Base-by-base conservation (phyloP, 2,888 invertebrate genomes). In the Brachylomia viminalis region DNA sequence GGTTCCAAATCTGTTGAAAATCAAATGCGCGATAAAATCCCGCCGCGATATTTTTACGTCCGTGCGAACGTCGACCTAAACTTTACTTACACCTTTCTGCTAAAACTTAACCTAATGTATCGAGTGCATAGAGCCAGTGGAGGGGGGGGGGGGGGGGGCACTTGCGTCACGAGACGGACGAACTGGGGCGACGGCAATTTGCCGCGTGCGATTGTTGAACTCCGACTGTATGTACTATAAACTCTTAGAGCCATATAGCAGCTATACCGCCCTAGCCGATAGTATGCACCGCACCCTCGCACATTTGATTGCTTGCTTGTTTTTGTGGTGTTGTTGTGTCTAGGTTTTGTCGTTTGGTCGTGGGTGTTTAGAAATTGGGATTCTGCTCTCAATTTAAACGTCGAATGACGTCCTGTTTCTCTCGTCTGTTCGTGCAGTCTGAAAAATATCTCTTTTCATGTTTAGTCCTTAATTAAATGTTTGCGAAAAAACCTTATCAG, bases 121-220 rank as follows among this genome's bases (percentile, higher is more conserved):
- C 49, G 30, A 79, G 52, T 79, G 58, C 27, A 72, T 42, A 38
- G 10, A 42, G 20, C n/a, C 42, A 42, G 62, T 80, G 49, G 62
- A 56, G 79, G 80, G 86, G 83, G 73, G 42, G 65, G 42, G 65
- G 11, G 76, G 82, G 85, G 86, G 79, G 72, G 79, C 68, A 79
- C 83, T 89, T 92, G 91, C 92, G 92, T 92, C 92, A 92, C 87
- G 75, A 85, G 86, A 77, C 86, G 83, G 86, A 75, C 86, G 84
- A 91, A 88, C 88, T 90, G 84, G 90, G 89, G 72, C 90, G 89
- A 88, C 80, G 90, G 89, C 91, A 92, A 90, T 88, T 91, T 89
- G 88, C 83, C 83, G 75, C 86, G 77, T 84, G 88, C 89, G 92
- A 89, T 71, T 91, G 87, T 92, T 92, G 92, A 92, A 91, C 92